Percentiles rank a stretch among this genome's conserved stretches.
These are phyloP conservation scores for Caenorhabditis afra DNA, from an alignment of 2,888 invertebrate genomes.

Conservation along the genomic window DNA sequence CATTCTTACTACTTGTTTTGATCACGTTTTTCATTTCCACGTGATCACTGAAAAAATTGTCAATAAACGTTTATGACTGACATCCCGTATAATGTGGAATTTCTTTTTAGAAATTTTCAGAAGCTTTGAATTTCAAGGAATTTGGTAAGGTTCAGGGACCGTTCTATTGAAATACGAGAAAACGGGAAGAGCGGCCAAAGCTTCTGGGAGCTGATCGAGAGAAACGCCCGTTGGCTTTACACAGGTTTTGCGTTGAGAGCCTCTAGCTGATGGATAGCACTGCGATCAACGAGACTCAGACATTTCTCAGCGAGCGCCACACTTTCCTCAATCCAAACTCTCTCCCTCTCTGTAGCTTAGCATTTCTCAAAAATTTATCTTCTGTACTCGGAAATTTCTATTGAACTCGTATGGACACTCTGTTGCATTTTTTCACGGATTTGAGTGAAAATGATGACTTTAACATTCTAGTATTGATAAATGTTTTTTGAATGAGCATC, in stretches of 20 bases:
- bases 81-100: neutral
- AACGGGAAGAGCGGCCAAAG: neutral
- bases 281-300: slow-evolving; percentile 27
- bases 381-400: slow-evolving; percentile 19
- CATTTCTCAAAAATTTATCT: slow-evolving; percentile 28
- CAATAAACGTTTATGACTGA: neutral
- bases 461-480: too few relatives aligned
- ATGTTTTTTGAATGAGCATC: too few relatives aligned
- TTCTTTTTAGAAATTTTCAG: too few relatives aligned
- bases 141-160: too few relatives aligned
- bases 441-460: too few relatives aligned
- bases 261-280: slow-evolving; percentile 13
- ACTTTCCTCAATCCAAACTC: slow-evolving; percentile 12
- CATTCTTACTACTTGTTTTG: too few relatives aligned
- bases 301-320: slow-evolving; percentile 20
- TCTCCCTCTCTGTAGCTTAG: slow-evolving; percentile 22
- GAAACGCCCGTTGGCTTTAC: slow-evolving; percentile 53
- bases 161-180: slow-evolving; percentile 17
- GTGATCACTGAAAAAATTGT: neutral
- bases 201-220: slow-evolving; percentile 15
- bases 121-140: too few relatives aligned
- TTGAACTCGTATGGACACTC: too few relatives aligned
- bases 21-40: neutral
- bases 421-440: slow-evolving; percentile 12
- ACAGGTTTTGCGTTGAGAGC: slow-evolving; percentile 51